These are phyloP conservation scores for Lampris incognitus DNA, from an alignment of 2,113 vertebrate genomes.

Conservation along the genomic window DNA sequence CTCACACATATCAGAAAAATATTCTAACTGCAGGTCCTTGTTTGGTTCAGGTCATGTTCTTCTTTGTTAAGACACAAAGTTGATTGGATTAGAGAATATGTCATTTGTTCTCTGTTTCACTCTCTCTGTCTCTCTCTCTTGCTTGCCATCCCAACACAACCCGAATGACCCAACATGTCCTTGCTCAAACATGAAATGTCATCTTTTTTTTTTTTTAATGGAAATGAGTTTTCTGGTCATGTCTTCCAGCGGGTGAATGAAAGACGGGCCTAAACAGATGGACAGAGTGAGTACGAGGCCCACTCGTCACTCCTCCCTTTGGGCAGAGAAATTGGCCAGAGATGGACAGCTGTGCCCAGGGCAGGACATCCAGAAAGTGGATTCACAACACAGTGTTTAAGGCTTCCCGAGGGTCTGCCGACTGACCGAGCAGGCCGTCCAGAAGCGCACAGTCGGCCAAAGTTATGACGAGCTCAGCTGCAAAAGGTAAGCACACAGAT, in stretches of 20 bases:
- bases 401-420: conserved; percentile 60
- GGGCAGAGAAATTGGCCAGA: conserved; percentile 78
- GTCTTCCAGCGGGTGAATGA: conserved; percentile 63
- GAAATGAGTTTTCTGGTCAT: conserved; percentile 30
- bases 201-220: conserved; percentile 16
- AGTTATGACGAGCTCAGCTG: conserved; percentile 72
- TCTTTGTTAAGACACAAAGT: no score
- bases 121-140: no score
- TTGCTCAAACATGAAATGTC: background rate
- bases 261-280: conserved; percentile 72
- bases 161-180: background rate
- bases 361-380: conserved; percentile 76
- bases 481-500: background rate
- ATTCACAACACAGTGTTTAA: conserved; percentile 74
- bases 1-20: no score
- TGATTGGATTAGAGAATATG: no score
- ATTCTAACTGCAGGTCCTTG: no score
- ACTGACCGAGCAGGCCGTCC: conserved; percentile 72
- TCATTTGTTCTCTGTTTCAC: no score
- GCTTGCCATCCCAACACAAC: background rate
- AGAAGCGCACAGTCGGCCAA: conserved; percentile 54
- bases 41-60: no score
- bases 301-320: conserved; percentile 68
- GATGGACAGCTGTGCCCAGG: conserved; percentile 81
- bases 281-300: conserved; percentile 64